Conservation (phyloP, 2,797 vertebrate genomes). For the Psittacula derbiana region DNA sequence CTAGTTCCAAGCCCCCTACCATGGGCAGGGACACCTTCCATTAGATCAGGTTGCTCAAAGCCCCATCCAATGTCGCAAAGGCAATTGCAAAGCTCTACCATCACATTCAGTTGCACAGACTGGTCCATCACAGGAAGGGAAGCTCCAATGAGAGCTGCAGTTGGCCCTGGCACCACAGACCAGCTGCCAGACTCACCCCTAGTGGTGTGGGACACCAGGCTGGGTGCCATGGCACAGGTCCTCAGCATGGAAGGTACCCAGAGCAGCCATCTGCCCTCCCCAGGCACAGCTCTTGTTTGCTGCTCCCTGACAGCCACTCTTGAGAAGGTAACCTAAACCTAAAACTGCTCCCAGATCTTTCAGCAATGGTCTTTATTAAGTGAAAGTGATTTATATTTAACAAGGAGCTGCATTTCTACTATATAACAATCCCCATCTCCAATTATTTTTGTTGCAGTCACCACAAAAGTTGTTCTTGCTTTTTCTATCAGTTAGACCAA, state of each 20-base stretch:
- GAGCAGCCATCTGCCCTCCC: background rate
- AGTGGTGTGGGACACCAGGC: rapidly evolving
- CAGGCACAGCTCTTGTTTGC: background rate
- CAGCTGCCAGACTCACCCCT: rapidly evolving
- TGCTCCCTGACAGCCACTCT: background rate
- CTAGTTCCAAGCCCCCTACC: background rate
- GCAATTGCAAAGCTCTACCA: background rate
- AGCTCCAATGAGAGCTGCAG: background rate
- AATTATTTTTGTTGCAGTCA: background rate
- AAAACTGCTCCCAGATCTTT: background rate
- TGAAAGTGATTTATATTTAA: background rate
- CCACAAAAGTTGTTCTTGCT: background rate
- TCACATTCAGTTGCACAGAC: rapidly evolving
- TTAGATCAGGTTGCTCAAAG: background rate
- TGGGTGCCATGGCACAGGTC: background rate
- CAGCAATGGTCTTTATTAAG: rapidly evolving
- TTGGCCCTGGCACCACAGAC: no score
- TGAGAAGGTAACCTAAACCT: background rate
- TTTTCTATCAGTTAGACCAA: background rate
- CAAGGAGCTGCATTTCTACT: background rate
- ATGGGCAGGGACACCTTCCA: background rate
- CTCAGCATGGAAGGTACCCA: rapidly evolving
- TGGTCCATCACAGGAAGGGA: rapidly evolving
- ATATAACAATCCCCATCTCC: background rate
- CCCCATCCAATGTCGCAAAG: background rate